Evolutionary conservation across 2,888 invertebrate genomes (phyloP).

Genomic region (Hermaeophaga mercurialis): DNA sequence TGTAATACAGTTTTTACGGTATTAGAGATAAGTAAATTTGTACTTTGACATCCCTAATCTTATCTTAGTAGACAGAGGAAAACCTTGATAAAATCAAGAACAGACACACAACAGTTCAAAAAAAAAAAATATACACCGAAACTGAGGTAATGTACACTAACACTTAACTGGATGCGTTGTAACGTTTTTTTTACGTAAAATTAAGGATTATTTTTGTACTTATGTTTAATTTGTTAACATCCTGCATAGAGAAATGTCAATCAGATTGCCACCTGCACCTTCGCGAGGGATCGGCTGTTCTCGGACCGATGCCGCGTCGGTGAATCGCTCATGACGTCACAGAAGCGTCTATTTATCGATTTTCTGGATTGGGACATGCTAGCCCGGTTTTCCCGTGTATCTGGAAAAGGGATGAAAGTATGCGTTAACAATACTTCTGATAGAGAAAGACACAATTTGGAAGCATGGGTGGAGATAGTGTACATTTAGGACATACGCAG

Average conservation of each 20-base stretch:
- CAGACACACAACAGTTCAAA: constrained; percentile 1
- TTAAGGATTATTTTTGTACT: constrained; percentile 38
- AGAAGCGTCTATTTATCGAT: constrained; percentile 58
- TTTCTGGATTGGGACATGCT: constrained; percentile 48
- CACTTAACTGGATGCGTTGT: constrained; percentile 7
- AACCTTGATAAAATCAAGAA: constrained; percentile 4
- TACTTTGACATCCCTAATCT: not conserved
- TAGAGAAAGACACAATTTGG: constrained; percentile 39
- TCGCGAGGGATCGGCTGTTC: constrained; percentile 51
- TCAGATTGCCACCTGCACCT: constrained; percentile 57
- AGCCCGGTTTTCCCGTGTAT: constrained; percentile 43
- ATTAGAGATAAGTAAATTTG: not conserved
- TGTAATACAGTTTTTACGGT: not conserved
- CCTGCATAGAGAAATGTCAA: constrained; percentile 57
- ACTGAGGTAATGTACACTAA: constrained; percentile 9
- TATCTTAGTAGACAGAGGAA: not conserved
- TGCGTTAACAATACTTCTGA: constrained; percentile 26
- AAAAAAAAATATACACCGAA: constrained; percentile 9
- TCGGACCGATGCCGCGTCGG: constrained; percentile 53
- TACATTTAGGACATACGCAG: too few species aligned
- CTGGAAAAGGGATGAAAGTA: constrained; percentile 38
- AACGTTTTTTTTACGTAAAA: constrained; percentile 20
- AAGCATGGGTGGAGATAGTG: constrained; percentile 9
- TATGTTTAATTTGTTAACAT: constrained; percentile 49
- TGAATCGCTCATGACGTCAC: constrained; percentile 56